A percentile compares a stretch with the other conserved stretches of the same genome.
phyloP scores from a whole-genome alignment of 2,888 invertebrate species.

The Andrena bucephala region DNA sequence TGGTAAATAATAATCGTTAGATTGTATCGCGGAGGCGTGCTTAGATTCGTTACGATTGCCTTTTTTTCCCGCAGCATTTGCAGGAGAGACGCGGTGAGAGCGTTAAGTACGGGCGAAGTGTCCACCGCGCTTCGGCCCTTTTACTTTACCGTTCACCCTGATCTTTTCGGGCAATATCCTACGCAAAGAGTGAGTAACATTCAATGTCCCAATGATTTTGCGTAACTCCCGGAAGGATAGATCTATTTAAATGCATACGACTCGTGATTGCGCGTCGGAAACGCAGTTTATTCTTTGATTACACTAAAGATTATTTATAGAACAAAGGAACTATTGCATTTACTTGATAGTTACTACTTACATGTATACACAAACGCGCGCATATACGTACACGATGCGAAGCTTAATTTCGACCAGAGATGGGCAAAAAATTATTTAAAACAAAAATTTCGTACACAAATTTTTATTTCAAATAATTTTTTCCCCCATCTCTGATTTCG shows the following conservation, averaged over 20 bases:
- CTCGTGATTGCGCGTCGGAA: slow-evolving; percentile 9
- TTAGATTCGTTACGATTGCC: slow-evolving; percentile 76
- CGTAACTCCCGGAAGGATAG: not conserved
- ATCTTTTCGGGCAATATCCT: slow-evolving; percentile 96
- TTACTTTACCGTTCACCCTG: slow-evolving; percentile 98
- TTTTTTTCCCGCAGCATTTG: slow-evolving; percentile 74
- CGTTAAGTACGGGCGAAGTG: slow-evolving; percentile 92
- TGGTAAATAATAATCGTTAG: slow-evolving; percentile 64
- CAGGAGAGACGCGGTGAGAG: slow-evolving; percentile 78
- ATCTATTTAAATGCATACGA: not conserved
- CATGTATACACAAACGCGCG: not conserved
- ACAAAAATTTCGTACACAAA: too few species aligned
- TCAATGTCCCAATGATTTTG: not conserved
- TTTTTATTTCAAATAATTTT: too few species aligned
- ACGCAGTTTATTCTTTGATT: slow-evolving; percentile 24
- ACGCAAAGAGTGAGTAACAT: slow-evolving; percentile 90
- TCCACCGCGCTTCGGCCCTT: slow-evolving; percentile 96
- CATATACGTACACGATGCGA: not conserved
- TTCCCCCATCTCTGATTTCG: not conserved
- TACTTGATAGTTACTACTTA: not conserved
- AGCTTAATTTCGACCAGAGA: not conserved
- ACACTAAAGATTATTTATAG: slow-evolving; percentile 65
- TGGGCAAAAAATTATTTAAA: too few species aligned
- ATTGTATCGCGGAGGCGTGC: slow-evolving; percentile 1
- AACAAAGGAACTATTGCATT: slow-evolving; percentile 28